phyloP scores from a whole-genome alignment of 2,797 vertebrate genomes.

The Siniperca obscura region DNA sequence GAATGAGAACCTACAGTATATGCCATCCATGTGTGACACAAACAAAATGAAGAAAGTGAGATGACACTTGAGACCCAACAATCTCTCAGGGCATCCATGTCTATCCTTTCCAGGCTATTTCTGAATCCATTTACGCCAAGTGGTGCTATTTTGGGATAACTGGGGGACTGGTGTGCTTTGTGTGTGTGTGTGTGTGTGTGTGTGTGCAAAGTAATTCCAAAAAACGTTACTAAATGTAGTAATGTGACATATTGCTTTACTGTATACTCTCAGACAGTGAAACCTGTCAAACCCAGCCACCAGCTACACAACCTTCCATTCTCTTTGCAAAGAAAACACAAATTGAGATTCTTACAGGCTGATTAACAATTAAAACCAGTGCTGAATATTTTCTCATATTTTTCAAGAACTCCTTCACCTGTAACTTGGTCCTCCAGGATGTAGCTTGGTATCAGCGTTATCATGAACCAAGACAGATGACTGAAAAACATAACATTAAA shows the following conservation, averaged over 20 bases:
- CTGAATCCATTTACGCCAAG: conserved; percentile 58
- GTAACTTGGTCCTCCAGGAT: neutral
- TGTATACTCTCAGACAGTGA: neutral
- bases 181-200: neutral
- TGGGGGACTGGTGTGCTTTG: conserved; percentile 24
- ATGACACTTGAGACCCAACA: conserved; percentile 64
- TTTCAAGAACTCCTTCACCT: neutral
- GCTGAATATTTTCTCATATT: neutral
- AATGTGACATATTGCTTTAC: conserved; percentile 2
- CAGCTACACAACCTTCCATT: neutral
- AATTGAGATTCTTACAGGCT: neutral
- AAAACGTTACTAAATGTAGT: conserved; percentile 1
- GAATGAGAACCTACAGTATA: neutral
- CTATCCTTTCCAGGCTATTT: conserved; percentile 64
- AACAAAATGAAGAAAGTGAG: conserved; percentile 65
- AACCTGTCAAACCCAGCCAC: conserved; percentile 10
- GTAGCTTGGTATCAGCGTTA: neutral
- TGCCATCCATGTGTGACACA: neutral
- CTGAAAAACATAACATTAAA: neutral
- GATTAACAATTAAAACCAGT: neutral
- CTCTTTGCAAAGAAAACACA: neutral
- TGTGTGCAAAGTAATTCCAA: neutral
- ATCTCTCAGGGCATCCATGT: conserved; percentile 57
- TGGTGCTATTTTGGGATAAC: conserved; percentile 65
- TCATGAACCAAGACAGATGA: neutral